These are phyloP conservation scores for Mormyrops attenuatus DNA, from an alignment of 2,797 vertebrate species.

Conservation along the genomic window DNA sequence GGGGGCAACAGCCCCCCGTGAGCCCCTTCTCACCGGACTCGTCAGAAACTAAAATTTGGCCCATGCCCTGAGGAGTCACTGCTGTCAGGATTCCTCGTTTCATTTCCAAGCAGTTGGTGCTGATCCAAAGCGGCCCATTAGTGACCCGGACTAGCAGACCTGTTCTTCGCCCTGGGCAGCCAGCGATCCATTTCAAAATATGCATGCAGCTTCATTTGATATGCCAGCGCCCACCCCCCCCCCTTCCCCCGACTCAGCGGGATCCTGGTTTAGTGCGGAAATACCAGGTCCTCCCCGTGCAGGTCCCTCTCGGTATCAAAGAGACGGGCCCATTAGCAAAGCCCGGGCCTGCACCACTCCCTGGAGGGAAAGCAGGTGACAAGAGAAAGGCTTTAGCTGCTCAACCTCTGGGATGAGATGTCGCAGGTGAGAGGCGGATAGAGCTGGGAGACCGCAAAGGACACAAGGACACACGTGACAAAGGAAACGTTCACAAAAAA, in stretches of 20 bases:
- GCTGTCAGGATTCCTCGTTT: constrained; percentile 8
- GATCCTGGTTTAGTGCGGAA: neutral
- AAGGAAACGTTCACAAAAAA: neutral
- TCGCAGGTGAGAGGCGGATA: neutral
- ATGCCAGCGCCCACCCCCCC: neutral
- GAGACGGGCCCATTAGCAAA: neutral
- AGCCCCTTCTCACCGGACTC: neutral
- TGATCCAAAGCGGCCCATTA: constrained; percentile 12
- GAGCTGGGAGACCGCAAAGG: neutral
- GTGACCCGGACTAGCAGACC: neutral
- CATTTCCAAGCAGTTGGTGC: constrained; percentile 17
- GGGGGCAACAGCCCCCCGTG: constrained; percentile 41
- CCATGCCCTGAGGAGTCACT: neutral
- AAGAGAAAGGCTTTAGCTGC: neutral
- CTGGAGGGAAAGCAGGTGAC: neutral
- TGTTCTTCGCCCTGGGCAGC: neutral
- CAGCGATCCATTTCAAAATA: neutral
- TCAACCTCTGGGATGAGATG: neutral
- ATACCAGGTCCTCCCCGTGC: neutral
- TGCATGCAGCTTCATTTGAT: neutral
- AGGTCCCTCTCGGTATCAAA: neutral
- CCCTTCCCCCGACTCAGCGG: neutral
- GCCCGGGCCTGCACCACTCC: neutral
- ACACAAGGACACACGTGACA: neutral
- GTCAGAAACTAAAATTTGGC: neutral